Evolutionary conservation across 2,888 invertebrate genomes (phyloP).

Genomic region (Melieria crassipennis): DNA sequence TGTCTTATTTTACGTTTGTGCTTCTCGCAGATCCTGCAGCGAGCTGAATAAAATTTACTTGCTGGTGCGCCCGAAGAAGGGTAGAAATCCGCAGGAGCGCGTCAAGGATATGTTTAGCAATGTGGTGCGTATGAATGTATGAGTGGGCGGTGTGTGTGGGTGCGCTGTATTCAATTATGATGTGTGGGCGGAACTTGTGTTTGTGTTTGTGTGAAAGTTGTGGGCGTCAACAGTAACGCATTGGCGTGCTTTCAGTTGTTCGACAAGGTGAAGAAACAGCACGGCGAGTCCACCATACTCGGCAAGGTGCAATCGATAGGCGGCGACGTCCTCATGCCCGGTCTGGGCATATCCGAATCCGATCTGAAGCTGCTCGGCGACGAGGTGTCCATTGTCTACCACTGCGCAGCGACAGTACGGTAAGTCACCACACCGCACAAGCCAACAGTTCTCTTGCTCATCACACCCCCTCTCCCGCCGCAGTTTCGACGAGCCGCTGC

Average conservation of each 20-base stretch:
- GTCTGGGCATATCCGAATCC: constrained; percentile 74
- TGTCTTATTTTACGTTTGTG: constrained; percentile 34
- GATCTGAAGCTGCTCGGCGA: constrained; percentile 74
- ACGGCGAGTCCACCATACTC: constrained; percentile 72
- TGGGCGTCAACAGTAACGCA: not conserved
- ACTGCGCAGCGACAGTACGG: constrained; percentile 79
- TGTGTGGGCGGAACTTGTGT: not conserved
- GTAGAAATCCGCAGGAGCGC: constrained; percentile 79
- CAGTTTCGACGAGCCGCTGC: constrained; percentile 90
- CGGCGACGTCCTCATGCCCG: constrained; percentile 77
- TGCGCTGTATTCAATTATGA: constrained; percentile 9
- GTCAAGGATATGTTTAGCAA: constrained; percentile 83
- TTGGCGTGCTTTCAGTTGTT: constrained; percentile 72
- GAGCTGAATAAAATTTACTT: constrained; percentile 82
- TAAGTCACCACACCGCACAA: constrained; percentile 37
- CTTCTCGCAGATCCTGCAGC: constrained; percentile 72
- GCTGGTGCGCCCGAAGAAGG: constrained; percentile 85
- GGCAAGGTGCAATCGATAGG: constrained; percentile 76
- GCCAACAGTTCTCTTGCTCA: not conserved
- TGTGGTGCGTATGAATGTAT: constrained; percentile 72
- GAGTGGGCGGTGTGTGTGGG: not conserved
- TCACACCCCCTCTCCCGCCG: not conserved
- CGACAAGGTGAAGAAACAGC: constrained; percentile 74
- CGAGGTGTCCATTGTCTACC: constrained; percentile 86
- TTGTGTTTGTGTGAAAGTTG: not conserved